phyloP scores from a whole-genome alignment of 2,797 vertebrate genomes.

The Etheostoma nigrum region DNA sequence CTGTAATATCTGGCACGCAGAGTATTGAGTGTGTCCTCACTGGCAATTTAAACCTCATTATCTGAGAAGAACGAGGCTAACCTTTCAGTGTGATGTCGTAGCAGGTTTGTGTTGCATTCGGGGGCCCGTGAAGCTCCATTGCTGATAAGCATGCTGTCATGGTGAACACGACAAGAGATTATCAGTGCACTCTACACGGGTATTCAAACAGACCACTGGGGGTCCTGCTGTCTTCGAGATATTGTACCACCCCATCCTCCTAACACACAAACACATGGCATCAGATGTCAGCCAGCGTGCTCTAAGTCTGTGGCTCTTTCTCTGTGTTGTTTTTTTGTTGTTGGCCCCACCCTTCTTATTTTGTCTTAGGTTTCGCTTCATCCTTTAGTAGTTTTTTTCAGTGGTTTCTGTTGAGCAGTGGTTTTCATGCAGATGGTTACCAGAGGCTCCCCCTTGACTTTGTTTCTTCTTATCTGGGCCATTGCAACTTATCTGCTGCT shows the following conservation, averaged over 20 bases:
- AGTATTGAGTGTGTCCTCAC: conserved; percentile 20
- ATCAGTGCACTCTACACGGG: conserved; percentile 55
- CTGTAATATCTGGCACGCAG: conserved; percentile 34
- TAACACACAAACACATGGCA: conserved; percentile 32
- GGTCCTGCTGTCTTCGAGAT: conserved; percentile 71
- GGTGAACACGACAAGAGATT: conserved; percentile 70
- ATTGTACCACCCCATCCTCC: conserved; percentile 19
- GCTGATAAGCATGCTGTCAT: conserved; percentile 74
- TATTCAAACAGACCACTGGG: conserved; percentile 37
- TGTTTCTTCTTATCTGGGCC: conserved; percentile 8
- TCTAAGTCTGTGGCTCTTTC: conserved; percentile 18
- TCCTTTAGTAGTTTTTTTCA: not conserved
- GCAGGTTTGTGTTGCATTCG: conserved; percentile 25
- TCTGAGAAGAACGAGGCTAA: conserved; percentile 39
- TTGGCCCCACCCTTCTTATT: conserved; percentile 13
- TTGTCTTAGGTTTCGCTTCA: conserved; percentile 26
- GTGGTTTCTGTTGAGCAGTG: conserved; percentile 58
- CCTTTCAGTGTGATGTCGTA: conserved; percentile 23
- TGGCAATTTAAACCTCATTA: conserved; percentile 44
- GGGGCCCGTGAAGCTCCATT: conserved; percentile 27
- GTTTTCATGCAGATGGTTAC: conserved; percentile 65
- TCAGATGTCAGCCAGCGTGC: conserved; percentile 16
- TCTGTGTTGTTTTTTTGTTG: not conserved
- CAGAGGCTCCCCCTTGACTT: conserved; percentile 17
- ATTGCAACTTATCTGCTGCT: conserved; percentile 7